Evolutionary conservation across 2,888 invertebrate species (phyloP).

Genomic region (Eristalis arbustorum): DNA sequence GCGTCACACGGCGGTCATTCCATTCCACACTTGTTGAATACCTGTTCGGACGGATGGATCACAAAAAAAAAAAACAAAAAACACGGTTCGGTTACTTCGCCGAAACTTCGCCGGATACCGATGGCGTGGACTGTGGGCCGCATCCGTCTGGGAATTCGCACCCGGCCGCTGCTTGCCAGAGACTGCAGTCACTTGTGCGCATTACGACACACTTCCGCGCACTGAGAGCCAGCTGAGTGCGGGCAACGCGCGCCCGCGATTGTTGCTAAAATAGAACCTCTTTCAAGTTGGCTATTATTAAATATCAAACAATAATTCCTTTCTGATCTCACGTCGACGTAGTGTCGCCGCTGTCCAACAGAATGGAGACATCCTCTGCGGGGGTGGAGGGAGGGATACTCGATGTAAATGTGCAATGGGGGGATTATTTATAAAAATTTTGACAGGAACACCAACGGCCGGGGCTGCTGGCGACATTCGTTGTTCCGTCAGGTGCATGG

Average conservation of each 20-base stretch:
- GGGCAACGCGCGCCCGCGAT: constrained; percentile 12
- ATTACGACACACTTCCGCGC: constrained; percentile 44
- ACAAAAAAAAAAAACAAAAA: no score
- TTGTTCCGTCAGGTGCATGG: constrained; percentile 50
- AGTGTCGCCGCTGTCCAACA: constrained; percentile 10
- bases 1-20: constrained; percentile 43
- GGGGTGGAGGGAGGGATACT: no score
- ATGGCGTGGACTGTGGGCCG: neutral
- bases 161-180: neutral
- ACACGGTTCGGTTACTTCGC: neutral
- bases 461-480: neutral
- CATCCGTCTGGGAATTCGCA: constrained; percentile 16
- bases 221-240: constrained; percentile 44
- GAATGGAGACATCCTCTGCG: neutral
- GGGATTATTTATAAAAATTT: constrained; percentile 41
- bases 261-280: constrained; percentile 65
- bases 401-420: constrained; percentile 10
- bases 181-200: constrained; percentile 22
- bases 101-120: neutral
- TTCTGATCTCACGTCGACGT: neutral
- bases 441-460: neutral
- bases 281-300: constrained; percentile 60
- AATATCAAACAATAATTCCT: constrained; percentile 23
- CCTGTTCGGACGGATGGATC: constrained; percentile 40
- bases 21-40: constrained; percentile 64